These are phyloP conservation scores for Dryoscopus gambensis DNA, from an alignment of 2,113 vertebrate genomes.

Conservation along the genomic window DNA sequence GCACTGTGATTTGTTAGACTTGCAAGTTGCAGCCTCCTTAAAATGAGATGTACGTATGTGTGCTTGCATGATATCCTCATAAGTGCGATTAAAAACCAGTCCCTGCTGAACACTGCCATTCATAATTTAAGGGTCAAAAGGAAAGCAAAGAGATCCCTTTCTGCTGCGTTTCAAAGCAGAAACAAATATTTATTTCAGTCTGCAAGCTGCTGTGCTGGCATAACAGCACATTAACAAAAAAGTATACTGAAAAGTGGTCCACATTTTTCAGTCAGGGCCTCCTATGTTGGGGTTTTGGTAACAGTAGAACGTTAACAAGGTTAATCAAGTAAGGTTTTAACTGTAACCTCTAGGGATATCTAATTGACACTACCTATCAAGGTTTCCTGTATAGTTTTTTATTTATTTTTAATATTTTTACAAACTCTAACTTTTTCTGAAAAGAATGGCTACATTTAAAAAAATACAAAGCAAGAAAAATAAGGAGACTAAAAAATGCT, in stretches of 20 bases:
- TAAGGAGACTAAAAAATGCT: not conserved
- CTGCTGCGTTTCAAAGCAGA: not conserved
- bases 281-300: not conserved
- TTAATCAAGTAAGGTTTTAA: slow-evolving; percentile 32
- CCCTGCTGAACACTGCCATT: not conserved
- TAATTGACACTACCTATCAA: not conserved
- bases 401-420: not conserved
- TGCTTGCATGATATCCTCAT: not conserved
- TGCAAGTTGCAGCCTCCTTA: not conserved
- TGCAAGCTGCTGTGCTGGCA: not conserved
- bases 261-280: not conserved
- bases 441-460: not conserved
- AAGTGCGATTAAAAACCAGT: not conserved
- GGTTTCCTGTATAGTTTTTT: not conserved
- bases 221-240: not conserved
- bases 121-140: slow-evolving; percentile 27
- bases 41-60: not conserved
- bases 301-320: not conserved
- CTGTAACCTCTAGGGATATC: not conserved
- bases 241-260: not conserved
- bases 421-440: not conserved
- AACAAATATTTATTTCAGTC: not conserved
- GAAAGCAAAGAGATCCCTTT: not conserved
- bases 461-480: not conserved
- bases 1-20: not conserved